A percentile compares a stretch with the other conserved stretches of the same genome.
Conservation (phyloP, 2,888 invertebrate genomes). For the Apamea sordens region DNA sequence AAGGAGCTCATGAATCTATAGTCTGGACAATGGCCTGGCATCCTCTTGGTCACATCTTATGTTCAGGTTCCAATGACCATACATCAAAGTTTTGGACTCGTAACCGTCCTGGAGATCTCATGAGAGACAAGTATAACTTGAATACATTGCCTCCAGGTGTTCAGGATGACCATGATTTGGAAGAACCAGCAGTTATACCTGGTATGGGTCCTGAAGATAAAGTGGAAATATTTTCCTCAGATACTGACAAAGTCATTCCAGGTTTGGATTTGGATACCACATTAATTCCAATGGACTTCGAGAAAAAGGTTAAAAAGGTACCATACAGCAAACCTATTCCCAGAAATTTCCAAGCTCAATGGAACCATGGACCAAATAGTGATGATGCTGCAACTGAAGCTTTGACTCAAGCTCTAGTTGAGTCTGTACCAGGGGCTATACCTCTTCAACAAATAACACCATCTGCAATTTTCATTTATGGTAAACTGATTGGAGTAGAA, state of each 20-base stretch:
- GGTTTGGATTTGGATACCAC: conserved; percentile 95
- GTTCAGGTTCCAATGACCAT: conserved; percentile 99
- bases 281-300: conserved; percentile 92
- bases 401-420: conserved; percentile 92
- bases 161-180: conserved; percentile 89
- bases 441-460: conserved; percentile 94
- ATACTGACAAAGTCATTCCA: conserved; percentile 93
- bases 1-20: conserved; percentile 99
- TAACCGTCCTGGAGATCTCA: conserved; percentile 99
- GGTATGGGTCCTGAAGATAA: conserved; percentile 99
- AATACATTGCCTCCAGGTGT: conserved; percentile 96
- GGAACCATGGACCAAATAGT: conserved; percentile 94
- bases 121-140: conserved; percentile 99
- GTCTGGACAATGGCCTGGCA: conserved; percentile 99
- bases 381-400: conserved; percentile 91
- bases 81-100: conserved; percentile 99
- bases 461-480: conserved; percentile 95
- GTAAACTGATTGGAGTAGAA: conserved; percentile 95
- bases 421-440: conserved; percentile 94
- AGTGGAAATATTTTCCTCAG: conserved; percentile 93
- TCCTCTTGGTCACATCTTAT: conserved; percentile 99
- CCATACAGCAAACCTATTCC: conserved; percentile 99
- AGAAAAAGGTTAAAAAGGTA: conserved; percentile 94
- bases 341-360: conserved; percentile 98
- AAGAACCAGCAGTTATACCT: conserved; percentile 96